Conservation (phyloP, 2,113 vertebrate genomes). For the Mustela nigripes region DNA sequence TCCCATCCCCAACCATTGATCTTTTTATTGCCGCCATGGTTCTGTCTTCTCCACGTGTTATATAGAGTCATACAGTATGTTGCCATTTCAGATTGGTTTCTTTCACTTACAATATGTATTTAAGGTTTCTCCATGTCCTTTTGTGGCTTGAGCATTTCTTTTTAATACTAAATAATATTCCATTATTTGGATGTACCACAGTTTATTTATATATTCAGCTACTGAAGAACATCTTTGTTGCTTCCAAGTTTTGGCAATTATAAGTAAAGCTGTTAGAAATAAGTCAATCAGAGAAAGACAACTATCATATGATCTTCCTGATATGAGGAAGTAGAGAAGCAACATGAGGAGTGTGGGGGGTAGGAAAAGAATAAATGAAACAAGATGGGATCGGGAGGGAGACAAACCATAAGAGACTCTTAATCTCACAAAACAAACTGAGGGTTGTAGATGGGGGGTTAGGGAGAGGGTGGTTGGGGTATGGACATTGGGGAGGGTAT, state of each 20-base stretch:
- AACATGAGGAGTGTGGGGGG: too few relatives aligned
- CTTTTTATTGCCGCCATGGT: not conserved
- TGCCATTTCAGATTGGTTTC: not conserved
- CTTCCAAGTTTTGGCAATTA: not conserved
- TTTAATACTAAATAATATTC: not conserved
- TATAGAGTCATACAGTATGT: not conserved
- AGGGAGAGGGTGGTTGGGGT: too few relatives aligned
- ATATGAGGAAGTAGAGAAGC: too few relatives aligned
- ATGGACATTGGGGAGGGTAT: too few relatives aligned
- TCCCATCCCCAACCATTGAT: not conserved
- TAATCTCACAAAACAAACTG: too few relatives aligned
- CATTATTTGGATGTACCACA: not conserved
- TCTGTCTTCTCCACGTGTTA: not conserved
- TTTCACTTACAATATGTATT: not conserved
- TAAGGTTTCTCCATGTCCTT: not conserved
- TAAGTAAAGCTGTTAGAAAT: not conserved
- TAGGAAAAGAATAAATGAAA: too few relatives aligned
- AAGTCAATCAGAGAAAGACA: too few relatives aligned
- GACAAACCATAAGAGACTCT: too few relatives aligned
- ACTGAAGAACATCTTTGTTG: not conserved
- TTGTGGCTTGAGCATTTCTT: not conserved
- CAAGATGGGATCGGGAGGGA: too few relatives aligned
- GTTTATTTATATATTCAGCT: not conserved
- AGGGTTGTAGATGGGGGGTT: too few relatives aligned
- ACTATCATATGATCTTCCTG: too few relatives aligned